Conservation (phyloP, 2,797 vertebrate species). For the Dryobates pubescens region DNA sequence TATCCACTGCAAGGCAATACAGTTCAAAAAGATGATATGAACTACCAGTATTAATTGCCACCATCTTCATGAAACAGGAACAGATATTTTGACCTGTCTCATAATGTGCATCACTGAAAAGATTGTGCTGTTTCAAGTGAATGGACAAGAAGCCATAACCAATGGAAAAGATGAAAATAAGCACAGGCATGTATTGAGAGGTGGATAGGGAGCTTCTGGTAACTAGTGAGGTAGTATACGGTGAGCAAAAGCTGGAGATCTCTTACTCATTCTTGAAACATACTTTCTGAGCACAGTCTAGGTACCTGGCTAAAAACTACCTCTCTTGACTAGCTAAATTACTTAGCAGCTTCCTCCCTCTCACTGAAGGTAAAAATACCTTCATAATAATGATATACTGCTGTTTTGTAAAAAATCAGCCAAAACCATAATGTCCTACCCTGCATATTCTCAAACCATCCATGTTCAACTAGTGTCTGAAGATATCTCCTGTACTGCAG, state of each 20-base stretch:
- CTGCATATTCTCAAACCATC: background rate
- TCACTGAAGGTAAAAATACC: background rate
- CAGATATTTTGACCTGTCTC: background rate
- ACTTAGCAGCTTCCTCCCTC: background rate
- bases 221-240: background rate
- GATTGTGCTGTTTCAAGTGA: background rate
- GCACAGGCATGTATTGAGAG: background rate
- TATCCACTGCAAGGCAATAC: background rate
- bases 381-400: background rate
- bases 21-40: background rate
- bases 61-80: background rate
- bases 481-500: background rate
- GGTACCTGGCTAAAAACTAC: background rate
- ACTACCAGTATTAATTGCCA: background rate
- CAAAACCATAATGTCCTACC: background rate
- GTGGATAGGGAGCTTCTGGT: background rate
- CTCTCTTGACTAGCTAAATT: background rate
- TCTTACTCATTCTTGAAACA: background rate
- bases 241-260: background rate
- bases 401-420: fast-evolving
- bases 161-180: background rate
- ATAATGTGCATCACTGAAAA: background rate
- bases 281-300: background rate
- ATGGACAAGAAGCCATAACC: background rate
- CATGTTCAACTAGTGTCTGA: background rate